These are phyloP conservation scores for Drosophila virilis DNA, from an alignment of 1,140 invertebrate species.

Conservation along the genomic window DNA sequence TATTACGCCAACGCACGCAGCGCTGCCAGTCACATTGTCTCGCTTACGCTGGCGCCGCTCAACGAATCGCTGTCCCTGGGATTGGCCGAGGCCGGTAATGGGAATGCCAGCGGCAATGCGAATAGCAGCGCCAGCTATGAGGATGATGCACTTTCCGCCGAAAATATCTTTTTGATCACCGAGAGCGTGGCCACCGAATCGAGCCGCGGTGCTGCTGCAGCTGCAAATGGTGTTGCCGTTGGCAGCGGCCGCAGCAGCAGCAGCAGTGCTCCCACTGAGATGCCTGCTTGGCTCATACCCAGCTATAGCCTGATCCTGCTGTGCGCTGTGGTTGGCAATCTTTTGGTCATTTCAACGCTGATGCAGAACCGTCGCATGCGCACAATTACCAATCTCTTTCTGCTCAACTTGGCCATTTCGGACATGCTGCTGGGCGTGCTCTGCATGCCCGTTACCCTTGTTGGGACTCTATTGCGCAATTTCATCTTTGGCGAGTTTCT, in stretches of 20 bases:
- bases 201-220: neutral
- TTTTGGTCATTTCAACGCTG: conserved; percentile 91
- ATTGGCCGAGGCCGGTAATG: neutral
- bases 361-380: conserved; percentile 93
- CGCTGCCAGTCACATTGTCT: conserved; percentile 64
- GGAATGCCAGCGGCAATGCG: conserved; percentile 6
- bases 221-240: neutral
- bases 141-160: conserved; percentile 2
- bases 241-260: conserved; percentile 66
- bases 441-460: conserved; percentile 94
- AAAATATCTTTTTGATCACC: conserved; percentile 26
- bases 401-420: conserved; percentile 93
- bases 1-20: conserved; percentile 61
- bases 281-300: conserved; percentile 86
- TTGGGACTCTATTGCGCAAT: conserved; percentile 91
- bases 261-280: conserved; percentile 42
- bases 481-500: conserved; percentile 93
- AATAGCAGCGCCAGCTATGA: conserved; percentile 15
- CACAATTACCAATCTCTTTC: conserved; percentile 94
- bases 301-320: conserved; percentile 92
- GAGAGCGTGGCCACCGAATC: conserved; percentile 11
- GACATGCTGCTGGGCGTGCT: conserved; percentile 93
- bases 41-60: conserved; percentile 39
- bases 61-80: conserved; percentile 33
- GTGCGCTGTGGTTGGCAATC: conserved; percentile 91